A percentile compares a stretch with the other conserved stretches of the same genome.
Conservation (phyloP, 2,113 vertebrate genomes). For the Salvelinus sp. region DNA sequence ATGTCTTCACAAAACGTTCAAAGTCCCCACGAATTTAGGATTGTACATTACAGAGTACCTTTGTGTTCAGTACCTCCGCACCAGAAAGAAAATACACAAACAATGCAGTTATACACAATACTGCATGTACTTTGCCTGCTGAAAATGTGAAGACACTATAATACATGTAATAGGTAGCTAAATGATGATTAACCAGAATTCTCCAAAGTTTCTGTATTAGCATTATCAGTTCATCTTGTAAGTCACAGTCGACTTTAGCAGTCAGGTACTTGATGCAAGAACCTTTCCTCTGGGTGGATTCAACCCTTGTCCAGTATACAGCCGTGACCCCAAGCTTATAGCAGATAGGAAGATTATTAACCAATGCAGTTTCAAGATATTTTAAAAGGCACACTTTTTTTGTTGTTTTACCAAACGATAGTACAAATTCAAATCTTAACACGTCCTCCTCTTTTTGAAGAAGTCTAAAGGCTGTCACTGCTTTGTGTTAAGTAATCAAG, state of each 20-base stretch:
- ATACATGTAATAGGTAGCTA: slow-evolving; percentile 37
- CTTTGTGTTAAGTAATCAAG: slow-evolving; percentile 73
- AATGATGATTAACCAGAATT: too few species aligned
- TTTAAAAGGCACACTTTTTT: slow-evolving; percentile 95
- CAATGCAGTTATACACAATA: slow-evolving; percentile 75
- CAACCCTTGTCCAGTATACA: too few species aligned
- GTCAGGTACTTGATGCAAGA: slow-evolving; percentile 55
- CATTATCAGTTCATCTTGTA: slow-evolving; percentile 74
- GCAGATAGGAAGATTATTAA: slow-evolving; percentile 83
- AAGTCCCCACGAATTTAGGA: slow-evolving; percentile 65
- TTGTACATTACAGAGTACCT: slow-evolving; percentile 72
- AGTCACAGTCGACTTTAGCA: slow-evolving; percentile 77
- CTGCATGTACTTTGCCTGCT: slow-evolving; percentile 80
- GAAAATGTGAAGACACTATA: slow-evolving; percentile 77
- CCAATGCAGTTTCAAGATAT: slow-evolving; percentile 82
- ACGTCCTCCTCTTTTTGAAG: slow-evolving; percentile 74
- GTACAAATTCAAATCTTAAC: slow-evolving; percentile 81
- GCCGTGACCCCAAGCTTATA: slow-evolving; percentile 18
- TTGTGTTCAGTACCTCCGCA: slow-evolving; percentile 68
- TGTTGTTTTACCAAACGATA: slow-evolving; percentile 84
- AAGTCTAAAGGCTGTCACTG: slow-evolving; percentile 82
- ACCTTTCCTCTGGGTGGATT: too few species aligned
- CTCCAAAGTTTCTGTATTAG: neutral
- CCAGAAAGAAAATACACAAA: slow-evolving; percentile 69
- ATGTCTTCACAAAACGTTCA: slow-evolving; percentile 31